Percentiles rank a stretch among this genome's conserved stretches.
These are phyloP conservation scores for Spilarctia lutea DNA, from an alignment of 2,888 invertebrate species.

Conservation along the genomic window DNA sequence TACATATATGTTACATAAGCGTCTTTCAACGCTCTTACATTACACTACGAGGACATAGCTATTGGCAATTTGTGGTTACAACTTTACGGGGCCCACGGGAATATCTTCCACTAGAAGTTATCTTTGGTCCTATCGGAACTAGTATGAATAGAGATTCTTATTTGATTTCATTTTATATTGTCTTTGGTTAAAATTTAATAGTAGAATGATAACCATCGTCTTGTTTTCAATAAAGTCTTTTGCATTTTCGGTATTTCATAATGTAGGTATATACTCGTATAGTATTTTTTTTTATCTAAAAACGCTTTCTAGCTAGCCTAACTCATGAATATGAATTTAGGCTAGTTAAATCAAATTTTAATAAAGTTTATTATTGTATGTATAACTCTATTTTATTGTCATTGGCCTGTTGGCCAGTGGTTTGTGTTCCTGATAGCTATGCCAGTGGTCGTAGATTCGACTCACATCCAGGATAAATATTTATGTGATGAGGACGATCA, in stretches of 20 bases:
- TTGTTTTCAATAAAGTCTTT: background rate
- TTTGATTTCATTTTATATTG: background rate
- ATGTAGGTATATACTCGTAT: background rate
- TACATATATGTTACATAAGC: background rate
- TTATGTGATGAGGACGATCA: too few species aligned
- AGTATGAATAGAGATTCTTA: conserved; percentile 13
- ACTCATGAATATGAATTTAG: too few species aligned
- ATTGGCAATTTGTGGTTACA: conserved; percentile 48
- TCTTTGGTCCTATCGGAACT: conserved; percentile 27
- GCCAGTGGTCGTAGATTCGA: too few species aligned
- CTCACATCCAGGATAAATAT: too few species aligned
- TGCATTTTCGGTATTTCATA: background rate
- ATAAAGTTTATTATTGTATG: too few species aligned
- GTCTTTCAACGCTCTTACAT: conserved; percentile 14
- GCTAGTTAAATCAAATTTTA: too few species aligned
- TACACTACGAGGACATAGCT: conserved; percentile 20
- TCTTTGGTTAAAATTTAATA: background rate
- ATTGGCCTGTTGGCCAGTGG: too few species aligned
- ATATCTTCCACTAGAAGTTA: conserved; percentile 26
- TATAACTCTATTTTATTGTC: too few species aligned
- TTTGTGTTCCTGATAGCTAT: too few species aligned
- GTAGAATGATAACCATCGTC: background rate
- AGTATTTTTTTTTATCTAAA: background rate
- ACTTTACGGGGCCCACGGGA: conserved; percentile 29
- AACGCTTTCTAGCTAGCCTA: too few species aligned